Percentiles rank a stretch among this genome's conserved stretches.
These are phyloP conservation scores for Drosophila rubida DNA, from an alignment of 2,888 invertebrate genomes.

Conservation along the genomic window DNA sequence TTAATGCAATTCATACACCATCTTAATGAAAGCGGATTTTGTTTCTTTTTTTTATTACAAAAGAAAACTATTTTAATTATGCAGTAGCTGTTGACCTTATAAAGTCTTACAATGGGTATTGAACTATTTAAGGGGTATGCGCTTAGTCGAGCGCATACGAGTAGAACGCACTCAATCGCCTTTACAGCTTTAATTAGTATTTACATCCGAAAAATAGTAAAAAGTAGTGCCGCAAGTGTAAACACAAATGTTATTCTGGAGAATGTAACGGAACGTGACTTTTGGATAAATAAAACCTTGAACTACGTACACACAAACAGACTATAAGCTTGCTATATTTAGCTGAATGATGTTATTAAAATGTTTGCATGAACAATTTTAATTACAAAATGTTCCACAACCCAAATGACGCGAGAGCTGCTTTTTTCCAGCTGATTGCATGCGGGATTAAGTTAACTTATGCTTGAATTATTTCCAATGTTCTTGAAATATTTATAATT, in stretches of 20 bases:
- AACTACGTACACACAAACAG: not conserved
- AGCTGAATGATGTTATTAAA: slow-evolving; percentile 15
- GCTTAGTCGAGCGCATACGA: not conserved
- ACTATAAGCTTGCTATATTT: slow-evolving; percentile 12
- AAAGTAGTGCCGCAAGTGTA: slow-evolving; percentile 12
- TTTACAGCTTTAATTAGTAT: slow-evolving; percentile 22
- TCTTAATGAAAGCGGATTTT: too few relatives aligned
- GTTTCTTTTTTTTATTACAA: too few relatives aligned
- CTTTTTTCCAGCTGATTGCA: slow-evolving; percentile 2
- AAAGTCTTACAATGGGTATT: not conserved
- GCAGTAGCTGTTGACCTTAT: too few relatives aligned
- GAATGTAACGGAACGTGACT: slow-evolving; percentile 21
- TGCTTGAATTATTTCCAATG: slow-evolving; percentile 3
- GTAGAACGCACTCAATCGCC: not conserved
- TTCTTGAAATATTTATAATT: slow-evolving; percentile 4
- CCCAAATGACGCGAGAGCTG: not conserved
- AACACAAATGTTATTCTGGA: slow-evolving; percentile 20
- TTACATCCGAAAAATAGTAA: slow-evolving; percentile 8
- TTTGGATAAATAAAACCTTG: slow-evolving; percentile 17
- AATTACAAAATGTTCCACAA: not conserved
- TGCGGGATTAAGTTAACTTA: not conserved
- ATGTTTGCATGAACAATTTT: not conserved
- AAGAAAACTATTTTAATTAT: too few relatives aligned
- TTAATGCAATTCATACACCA: too few relatives aligned
- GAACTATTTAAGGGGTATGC: not conserved